Conservation (phyloP, 2,888 invertebrate species). For the Diploptera punctata region DNA sequence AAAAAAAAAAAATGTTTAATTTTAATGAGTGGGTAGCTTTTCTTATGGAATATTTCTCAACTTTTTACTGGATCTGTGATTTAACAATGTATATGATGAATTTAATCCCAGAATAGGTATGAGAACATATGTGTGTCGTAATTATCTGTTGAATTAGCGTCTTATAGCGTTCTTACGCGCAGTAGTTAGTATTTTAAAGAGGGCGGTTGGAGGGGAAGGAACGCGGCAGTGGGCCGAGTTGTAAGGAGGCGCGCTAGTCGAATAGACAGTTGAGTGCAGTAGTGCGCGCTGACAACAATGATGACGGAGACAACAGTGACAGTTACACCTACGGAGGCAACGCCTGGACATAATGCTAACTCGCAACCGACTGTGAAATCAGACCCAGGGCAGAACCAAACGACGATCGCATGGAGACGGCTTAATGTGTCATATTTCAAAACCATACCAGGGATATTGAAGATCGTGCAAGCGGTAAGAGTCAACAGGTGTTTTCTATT, state of each 20-base stretch:
- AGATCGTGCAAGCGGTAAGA: slow-evolving; percentile 84
- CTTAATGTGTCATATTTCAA: slow-evolving; percentile 81
- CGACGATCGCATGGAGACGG: slow-evolving; percentile 71
- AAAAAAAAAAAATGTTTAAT: too few relatives aligned
- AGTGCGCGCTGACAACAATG: slow-evolving; percentile 14
- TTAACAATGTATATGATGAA: too few relatives aligned
- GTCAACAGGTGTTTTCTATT: too few relatives aligned
- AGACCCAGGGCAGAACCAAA: slow-evolving; percentile 59
- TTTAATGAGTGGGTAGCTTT: too few relatives aligned
- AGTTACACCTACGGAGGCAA: slow-evolving; percentile 29
- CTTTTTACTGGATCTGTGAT: too few relatives aligned
- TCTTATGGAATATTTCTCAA: too few relatives aligned
- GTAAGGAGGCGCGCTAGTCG: not conserved
- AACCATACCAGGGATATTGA: slow-evolving; percentile 81
- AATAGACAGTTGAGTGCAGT: not conserved
- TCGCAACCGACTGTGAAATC: slow-evolving; percentile 54
- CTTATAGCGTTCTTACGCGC: too few relatives aligned
- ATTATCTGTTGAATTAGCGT: too few relatives aligned
- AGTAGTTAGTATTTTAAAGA: too few relatives aligned
- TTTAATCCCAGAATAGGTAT: too few relatives aligned
- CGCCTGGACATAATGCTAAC: slow-evolving; percentile 27
- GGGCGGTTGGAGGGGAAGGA: not conserved
- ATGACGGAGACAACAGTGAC: slow-evolving; percentile 40
- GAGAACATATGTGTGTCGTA: too few relatives aligned
- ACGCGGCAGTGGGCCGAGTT: not conserved